A percentile compares a stretch with the other conserved stretches of the same genome.
These are phyloP conservation scores for Perognathus longimembris DNA, from an alignment of 2,113 vertebrate species.

Conservation along the genomic window DNA sequence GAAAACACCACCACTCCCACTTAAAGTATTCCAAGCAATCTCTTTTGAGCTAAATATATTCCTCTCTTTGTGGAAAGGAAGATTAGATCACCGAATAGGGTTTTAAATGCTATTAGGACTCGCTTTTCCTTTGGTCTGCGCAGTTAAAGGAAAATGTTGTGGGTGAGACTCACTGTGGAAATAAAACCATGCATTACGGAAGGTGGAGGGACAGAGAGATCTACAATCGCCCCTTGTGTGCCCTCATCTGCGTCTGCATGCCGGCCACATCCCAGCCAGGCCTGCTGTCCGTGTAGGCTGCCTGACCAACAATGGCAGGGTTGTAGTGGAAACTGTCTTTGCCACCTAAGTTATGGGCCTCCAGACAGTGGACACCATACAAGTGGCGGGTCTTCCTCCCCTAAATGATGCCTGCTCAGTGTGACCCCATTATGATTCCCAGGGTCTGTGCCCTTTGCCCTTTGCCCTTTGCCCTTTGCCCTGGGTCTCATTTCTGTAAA, in stretches of 20 bases:
- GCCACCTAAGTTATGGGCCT: conserved; percentile 64
- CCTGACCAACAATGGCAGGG: conserved; percentile 54
- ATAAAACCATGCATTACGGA: background rate
- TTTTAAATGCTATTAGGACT: background rate
- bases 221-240: conserved; percentile 33
- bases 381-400: conserved; percentile 9
- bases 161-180: background rate
- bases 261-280: background rate
- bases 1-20: background rate
- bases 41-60: conserved; percentile 24
- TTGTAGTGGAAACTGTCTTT: conserved; percentile 62
- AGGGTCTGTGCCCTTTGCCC: conserved; percentile 71
- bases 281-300: background rate
- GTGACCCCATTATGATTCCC: conserved; percentile 70
- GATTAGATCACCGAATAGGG: background rate
- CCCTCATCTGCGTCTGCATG: background rate
- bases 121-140: background rate
- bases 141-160: conserved; percentile 22
- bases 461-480: conserved; percentile 71
- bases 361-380: conserved; percentile 38
- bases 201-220: conserved; percentile 34
- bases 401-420: conserved; percentile 48
- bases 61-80: conserved; percentile 25
- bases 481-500: conserved; percentile 68
- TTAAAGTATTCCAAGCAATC: background rate